Base-by-base conservation (phyloP, 2,113 vertebrate genomes). In the Aldabrachelys gigantea region DNA sequence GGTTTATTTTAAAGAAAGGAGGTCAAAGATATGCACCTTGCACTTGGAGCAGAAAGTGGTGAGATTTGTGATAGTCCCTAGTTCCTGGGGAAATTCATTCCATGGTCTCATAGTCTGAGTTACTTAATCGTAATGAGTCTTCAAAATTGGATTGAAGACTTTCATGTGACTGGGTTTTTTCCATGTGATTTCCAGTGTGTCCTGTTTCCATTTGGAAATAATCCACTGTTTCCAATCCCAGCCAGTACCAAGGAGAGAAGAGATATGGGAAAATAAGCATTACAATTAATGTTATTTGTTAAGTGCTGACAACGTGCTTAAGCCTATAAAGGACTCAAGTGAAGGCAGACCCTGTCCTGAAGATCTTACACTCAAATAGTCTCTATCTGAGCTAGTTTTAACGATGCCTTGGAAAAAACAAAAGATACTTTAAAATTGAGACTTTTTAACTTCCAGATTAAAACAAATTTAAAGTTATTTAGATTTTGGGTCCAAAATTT, bases 121-220 rank as follows among this genome's bases (percentile, higher is more conserved):
- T 96, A 96, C 96, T 93, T 97, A 89, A 54, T 41, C 49, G 72
- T 95, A 96, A 96, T 85, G 94, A 95, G 82, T 86, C 94, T 95
- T 92, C 65, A 81, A 91, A 96, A 85, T 96, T 94, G 91, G 88
- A 90, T 80, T 87, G 82, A 96, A 87, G 91, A 53, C 41, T 91
- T 94, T 87, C 95, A 69, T 3, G 0, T 31, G 89, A 81, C 7
- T 91, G 81, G 72, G 84, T 29, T 93, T 95, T 95, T 90, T 88
- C 93, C 93, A 90, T 35, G 80, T 82, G 94, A 90, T 94, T 95
- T 93, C 90, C 89, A 95, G 75, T 87, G 82, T 52, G 22, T 49
- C 95, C 54, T 78, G 78, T 90, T 95, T 94, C 94, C 76, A 91
- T 93, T 97, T 97, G 90, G 91, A 94, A 94, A 95, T 50, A 6